Conservation (phyloP, 2,113 vertebrate genomes). For the Sinocyclocheilus grahami region DNA sequence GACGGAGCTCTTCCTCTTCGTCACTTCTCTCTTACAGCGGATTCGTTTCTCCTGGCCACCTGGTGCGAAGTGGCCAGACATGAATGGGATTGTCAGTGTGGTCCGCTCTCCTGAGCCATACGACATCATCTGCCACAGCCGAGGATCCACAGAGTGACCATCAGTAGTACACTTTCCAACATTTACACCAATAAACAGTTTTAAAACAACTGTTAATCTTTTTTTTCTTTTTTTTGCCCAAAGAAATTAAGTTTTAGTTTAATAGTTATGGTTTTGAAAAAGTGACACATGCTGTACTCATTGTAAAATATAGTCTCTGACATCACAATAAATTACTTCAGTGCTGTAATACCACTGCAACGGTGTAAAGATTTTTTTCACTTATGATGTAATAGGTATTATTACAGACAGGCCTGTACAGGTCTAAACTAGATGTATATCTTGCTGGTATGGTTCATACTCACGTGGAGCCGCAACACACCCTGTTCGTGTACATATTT, state of each 20-base stretch:
- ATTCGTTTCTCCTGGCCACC: constrained; percentile 68
- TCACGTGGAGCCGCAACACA: neutral
- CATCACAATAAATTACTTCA: neutral
- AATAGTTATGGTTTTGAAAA: neutral
- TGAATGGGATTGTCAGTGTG: constrained; percentile 21
- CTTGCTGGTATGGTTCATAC: neutral
- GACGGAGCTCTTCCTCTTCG: constrained; percentile 76
- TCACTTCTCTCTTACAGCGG: constrained; percentile 72
- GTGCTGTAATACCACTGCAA: neutral
- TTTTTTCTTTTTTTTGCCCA: too few species aligned
- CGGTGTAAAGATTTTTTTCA: neutral
- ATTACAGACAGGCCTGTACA: neutral
- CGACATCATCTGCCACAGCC: constrained; percentile 32
- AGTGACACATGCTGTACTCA: neutral
- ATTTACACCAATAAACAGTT: neutral
- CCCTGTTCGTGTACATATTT: neutral
- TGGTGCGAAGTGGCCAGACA: neutral
- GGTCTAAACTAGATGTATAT: neutral
- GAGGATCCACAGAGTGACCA: neutral
- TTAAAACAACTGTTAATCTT: neutral
- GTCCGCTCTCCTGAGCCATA: constrained; percentile 39
- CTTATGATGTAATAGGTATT: neutral
- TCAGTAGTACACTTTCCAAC: neutral
- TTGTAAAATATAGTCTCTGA: neutral
- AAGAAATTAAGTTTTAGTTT: neutral